Evolutionary conservation across 2,113 vertebrate genomes (phyloP).

Genomic region (Toxotes chatareus): DNA sequence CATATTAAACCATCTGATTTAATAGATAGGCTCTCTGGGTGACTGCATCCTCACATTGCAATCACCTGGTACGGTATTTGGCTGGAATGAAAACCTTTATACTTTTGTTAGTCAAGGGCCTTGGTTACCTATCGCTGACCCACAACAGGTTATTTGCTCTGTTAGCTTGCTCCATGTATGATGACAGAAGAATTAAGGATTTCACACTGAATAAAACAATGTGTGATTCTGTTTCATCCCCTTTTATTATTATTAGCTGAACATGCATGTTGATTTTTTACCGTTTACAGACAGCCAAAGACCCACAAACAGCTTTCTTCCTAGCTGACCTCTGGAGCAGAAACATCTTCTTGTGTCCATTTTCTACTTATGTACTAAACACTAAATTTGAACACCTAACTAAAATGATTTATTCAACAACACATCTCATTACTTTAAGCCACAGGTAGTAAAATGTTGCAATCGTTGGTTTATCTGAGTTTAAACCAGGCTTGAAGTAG

Average conservation of each 20-base stretch:
- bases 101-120: background rate
- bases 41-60: background rate
- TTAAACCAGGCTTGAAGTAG: background rate
- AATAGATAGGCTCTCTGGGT: background rate
- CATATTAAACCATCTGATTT: slow-evolving; percentile 10
- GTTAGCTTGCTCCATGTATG: slow-evolving; percentile 9
- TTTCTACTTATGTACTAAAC: background rate
- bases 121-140: background rate
- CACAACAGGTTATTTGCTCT: slow-evolving; percentile 16
- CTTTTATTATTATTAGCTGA: background rate
- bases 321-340: background rate
- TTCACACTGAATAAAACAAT: slow-evolving; percentile 22
- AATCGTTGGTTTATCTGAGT: background rate
- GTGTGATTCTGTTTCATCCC: background rate
- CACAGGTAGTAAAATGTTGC: background rate
- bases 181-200: background rate
- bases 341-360: background rate
- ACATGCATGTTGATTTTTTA: slow-evolving; percentile 18
- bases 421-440: background rate
- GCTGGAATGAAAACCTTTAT: background rate
- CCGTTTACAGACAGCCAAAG: background rate
- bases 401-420: background rate
- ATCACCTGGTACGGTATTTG: background rate
- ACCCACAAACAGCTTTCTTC: background rate
- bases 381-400: background rate